phyloP scores from a whole-genome alignment of 37 sponge, comb jelly and placozoan genomes.

The Aphrocallistes beatrix region DNA sequence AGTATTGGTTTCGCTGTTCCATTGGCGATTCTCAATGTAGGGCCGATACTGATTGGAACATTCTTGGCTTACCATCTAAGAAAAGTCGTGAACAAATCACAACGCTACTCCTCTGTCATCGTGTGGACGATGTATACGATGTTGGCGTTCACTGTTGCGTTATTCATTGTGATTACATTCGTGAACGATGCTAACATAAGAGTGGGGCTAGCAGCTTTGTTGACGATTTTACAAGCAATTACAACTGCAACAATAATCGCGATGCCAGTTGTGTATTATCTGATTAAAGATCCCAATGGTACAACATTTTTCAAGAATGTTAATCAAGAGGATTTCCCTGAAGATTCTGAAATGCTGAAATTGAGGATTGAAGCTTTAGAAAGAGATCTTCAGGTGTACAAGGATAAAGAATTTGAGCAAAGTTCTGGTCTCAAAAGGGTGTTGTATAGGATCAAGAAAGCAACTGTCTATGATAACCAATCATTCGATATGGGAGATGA shows the following conservation, averaged over 20 bases:
- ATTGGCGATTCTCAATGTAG: not conserved
- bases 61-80: constrained; percentile 1
- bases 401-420: not conserved
- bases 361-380: not conserved
- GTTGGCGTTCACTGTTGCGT: not conserved
- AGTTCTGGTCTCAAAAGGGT: not conserved
- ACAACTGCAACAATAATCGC: not conserved
- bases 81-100: not conserved
- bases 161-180: not conserved
- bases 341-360: not conserved
- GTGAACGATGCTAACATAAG: not conserved
- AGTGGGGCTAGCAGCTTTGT: not conserved
- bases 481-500: not conserved
- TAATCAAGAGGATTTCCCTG: not conserved
- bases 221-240: not conserved
- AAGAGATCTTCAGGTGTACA: not conserved
- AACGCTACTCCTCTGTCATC: not conserved
- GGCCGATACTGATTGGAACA: not conserved
- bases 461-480: not conserved
- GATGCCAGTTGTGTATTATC: not conserved
- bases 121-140: not conserved
- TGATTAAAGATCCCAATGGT: not conserved
- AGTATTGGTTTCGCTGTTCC: not conserved
- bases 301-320: not conserved
- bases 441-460: not conserved